Evolutionary conservation across 2,113 vertebrate species (phyloP).

Genomic region (Solenodon paradoxus): DNA sequence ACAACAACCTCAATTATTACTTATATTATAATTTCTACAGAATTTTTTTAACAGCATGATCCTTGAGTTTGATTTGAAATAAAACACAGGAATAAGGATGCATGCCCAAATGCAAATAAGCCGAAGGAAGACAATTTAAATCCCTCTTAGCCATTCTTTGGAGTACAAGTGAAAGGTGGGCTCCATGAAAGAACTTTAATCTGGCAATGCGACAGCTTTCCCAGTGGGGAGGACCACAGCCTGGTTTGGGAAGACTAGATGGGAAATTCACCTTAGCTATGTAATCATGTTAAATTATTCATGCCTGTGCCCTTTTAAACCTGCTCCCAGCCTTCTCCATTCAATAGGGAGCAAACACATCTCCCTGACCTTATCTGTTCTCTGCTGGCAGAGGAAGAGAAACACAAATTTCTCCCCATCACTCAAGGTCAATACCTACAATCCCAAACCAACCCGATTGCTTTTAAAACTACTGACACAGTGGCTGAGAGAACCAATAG

Average conservation of each 20-base stretch:
- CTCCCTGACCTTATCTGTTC: neutral
- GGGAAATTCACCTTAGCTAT: neutral
- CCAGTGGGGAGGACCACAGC: neutral
- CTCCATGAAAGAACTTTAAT: neutral
- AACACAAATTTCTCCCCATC: neutral
- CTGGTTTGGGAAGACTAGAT: neutral
- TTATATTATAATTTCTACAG: neutral
- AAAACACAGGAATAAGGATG: neutral
- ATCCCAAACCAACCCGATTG: neutral
- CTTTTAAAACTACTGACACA: neutral
- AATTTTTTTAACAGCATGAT: neutral
- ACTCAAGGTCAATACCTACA: neutral
- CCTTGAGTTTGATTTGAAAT: neutral
- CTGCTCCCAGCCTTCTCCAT: neutral
- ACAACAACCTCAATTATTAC: neutral
- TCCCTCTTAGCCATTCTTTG: neutral
- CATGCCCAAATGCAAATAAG: slow-evolving; percentile 19
- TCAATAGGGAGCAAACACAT: neutral
- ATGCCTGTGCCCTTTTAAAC: too few species aligned
- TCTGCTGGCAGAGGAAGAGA: neutral
- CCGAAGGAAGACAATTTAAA: neutral
- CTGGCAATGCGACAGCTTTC: neutral
- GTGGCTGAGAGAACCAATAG: neutral
- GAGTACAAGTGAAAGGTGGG: neutral
- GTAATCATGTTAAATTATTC: neutral